Base-by-base conservation (phyloP, 23 tunicate genomes). In the Oikopleura vanhoeffeni region DNA sequence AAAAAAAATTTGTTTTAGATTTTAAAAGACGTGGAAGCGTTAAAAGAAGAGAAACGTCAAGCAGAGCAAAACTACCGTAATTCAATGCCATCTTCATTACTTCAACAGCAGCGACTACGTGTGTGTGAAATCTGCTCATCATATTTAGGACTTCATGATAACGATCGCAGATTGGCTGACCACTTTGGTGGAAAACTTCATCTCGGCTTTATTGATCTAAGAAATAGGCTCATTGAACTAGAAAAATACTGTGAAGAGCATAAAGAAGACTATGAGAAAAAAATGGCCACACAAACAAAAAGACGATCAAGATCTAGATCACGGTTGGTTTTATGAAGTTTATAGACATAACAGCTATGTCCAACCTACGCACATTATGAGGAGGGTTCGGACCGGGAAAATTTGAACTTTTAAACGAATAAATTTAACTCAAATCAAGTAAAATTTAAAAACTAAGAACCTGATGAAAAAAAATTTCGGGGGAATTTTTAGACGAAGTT, bases 71-170 rank as follows among this genome's bases (percentile, higher is more conserved):
- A 87, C 39, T 93, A 93, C 84, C 83, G 93, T 28, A 93, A 93
- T 84, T 90, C 98, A 0, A 93, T 93, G 98, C 98, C 98, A 18
- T 92, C 98, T 35, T 93, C 98, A 36, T 88, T 92, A 0, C 90
- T 87, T 67, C 98, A 93, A 41, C 98, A 93, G 58, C 98, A 93
- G 76, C 89, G 90, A 60, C 85, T 93, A 0, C 84, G 98, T 41
- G 98, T 93, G 18, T 93, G 98, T 83, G 98, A 93, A 75, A 89
- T 93, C 0, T 93, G 98, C 83, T 93, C 98, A 40, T 92, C 98
- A 32, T 93, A 93, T 64, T 77, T 93, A 36, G 98, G 98, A 28
- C 67, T 93, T 39, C 98, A 93, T 83, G 98, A 93, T 57, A 93
- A 93, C 75, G 98, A 93, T 71, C 86, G 91, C 38, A 85, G 98